Evolutionary conservation across 2,113 vertebrate genomes (phyloP).

Genomic region (Pelmatolapia mariae): DNA sequence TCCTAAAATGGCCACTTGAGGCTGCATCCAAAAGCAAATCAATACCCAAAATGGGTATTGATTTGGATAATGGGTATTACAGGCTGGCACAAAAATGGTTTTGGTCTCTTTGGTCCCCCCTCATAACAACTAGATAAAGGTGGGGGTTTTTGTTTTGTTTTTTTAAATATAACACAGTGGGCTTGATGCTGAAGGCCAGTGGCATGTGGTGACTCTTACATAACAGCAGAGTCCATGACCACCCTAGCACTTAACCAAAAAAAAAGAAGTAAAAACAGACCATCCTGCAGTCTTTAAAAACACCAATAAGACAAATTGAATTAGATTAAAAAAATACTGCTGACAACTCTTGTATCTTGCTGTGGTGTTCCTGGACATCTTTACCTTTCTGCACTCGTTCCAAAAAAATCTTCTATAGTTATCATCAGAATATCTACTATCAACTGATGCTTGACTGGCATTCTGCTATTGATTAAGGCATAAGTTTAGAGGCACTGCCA

Average conservation of each 20-base stretch:
- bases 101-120: neutral
- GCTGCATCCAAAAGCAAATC: neutral
- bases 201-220: neutral
- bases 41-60: neutral
- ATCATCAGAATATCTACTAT: neutral
- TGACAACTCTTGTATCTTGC: neutral
- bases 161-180: neutral
- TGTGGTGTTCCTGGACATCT: neutral
- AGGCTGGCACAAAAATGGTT: neutral
- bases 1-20: neutral
- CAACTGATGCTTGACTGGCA: neutral
- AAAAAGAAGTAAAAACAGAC: neutral
- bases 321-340: neutral
- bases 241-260: neutral
- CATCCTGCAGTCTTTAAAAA: neutral
- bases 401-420: neutral
- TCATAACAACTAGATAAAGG: neutral
- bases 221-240: neutral
- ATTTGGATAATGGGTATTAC: neutral
- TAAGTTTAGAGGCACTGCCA: neutral
- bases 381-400: neutral
- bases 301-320: neutral
- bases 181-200: neutral
- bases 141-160: accelerated
- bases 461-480: neutral